Base-by-base conservation (phyloP, 2,113 vertebrate species). In the Alexandromys fortis region DNA sequence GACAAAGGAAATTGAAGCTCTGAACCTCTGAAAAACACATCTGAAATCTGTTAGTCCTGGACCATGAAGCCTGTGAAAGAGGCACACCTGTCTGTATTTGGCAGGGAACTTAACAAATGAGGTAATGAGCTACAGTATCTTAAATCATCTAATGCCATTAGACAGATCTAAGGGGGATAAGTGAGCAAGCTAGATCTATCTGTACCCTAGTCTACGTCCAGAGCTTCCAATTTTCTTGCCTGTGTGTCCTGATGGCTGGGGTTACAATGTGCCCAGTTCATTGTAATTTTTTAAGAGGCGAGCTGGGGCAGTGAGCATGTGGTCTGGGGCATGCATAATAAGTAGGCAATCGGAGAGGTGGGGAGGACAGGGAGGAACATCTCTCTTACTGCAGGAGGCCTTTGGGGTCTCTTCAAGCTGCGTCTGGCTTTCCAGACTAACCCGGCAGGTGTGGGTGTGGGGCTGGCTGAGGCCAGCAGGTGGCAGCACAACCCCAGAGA, bases 401-500 rank as follows among this genome's bases (percentile, higher is more conserved):
- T 28, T 55, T 42, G 58, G 22, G 58, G 28, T 67, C 72, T 61
- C 70, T 38, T 49, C 75, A 14, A 21, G 70, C 68, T 67, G n/a
- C 17, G 6, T 38, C 42, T 3, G 38, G 55, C 72, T n/a, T 72
- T 24, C 63, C 55, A 22, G 24, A 24, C 21, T 67, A 55, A 65
- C 68, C 45, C 5, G 58, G 67, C 70, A 16, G 45, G 72, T 87
- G 42, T 58, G 21, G 47, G 38, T 58, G 81, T 87, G 58, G 30
- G 81, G 14, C 58, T 55, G n/a, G 11, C 42, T 4, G 0, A 11
- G 58, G 35, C 94, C 97, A 94, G 91, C 63, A 97, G 97, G 68
- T 92, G 97, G 97, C 97, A 95, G 96, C 94, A 97, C 63, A 86
- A 24, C 61, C 47, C 63, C n/a, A 82, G 42, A 22, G 58, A 68